phyloP scores from a whole-genome alignment of 2,113 vertebrate genomes.

The Tamias sibiricus region DNA sequence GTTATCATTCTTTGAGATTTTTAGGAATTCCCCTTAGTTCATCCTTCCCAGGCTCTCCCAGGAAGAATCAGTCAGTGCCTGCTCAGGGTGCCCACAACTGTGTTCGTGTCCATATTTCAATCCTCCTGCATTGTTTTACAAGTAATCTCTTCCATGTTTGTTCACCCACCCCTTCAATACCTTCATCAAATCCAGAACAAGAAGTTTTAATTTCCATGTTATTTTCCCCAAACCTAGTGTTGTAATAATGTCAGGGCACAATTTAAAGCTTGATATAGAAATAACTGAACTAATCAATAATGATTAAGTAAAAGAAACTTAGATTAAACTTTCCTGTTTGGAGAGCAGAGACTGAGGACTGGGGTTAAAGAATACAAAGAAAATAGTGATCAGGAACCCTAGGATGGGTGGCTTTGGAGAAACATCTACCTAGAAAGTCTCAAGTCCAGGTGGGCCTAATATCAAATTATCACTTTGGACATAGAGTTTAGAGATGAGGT shows the following conservation, averaged over 20 bases:
- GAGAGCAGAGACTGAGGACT: background rate
- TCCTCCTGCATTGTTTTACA: background rate
- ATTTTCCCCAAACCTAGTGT: background rate
- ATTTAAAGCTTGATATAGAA: background rate
- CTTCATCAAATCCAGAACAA: background rate
- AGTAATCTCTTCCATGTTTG: background rate
- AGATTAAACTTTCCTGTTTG: background rate
- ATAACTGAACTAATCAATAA: background rate
- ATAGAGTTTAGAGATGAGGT: background rate
- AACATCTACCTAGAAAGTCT: background rate
- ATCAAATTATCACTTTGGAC: background rate
- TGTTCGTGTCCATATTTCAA: background rate
- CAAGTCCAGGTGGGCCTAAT: background rate
- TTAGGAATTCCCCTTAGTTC: background rate
- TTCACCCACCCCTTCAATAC: background rate
- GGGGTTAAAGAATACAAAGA: background rate
- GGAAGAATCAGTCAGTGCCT: background rate
- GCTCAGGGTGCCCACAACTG: background rate
- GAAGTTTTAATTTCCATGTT: background rate
- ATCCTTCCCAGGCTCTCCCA: background rate
- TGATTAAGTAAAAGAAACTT: background rate
- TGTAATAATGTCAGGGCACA: background rate
- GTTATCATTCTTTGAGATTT: background rate
- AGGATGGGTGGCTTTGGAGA: background rate
- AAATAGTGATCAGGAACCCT: background rate